Base-by-base conservation (phyloP, 2,113 vertebrate genomes). In the Haliaeetus leucogaster region DNA sequence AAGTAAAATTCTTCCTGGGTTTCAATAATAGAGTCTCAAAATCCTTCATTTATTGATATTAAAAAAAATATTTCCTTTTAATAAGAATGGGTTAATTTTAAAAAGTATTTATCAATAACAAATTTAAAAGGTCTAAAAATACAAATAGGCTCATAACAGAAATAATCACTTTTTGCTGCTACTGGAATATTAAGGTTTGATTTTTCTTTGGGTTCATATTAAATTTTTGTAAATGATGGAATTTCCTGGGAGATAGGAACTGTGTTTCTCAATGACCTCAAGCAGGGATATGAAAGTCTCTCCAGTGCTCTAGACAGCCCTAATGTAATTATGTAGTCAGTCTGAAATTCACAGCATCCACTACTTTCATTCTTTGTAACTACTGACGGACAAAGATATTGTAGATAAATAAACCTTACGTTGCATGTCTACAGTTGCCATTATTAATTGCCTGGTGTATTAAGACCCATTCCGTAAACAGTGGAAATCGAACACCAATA, bases 371-470 rank as follows among this genome's bases (percentile, higher is more conserved):
- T 85, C 43, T 87, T 87, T 43, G 1, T 61, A 23, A 23, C 32
- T 68, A 38, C 14, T 38, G 16, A 23, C 0, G 0, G n/a, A 56
- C 7, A 2, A 73, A 70, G 34, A 20, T 30, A 26, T 4, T 65
- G 14, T 18, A 73, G 50, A 40, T 61, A 61, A 81, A 19, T 42
- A 27, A n/a, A 11, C 3, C 21, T 52, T 68, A 38, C 0, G 3
- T 7, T 67, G 13, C 16, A 26, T 40, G 21, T 56, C 43, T 86
- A 30, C 16, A 48, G 16, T 38, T 70, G 38, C 11, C 21, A 13
- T 48, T 81, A 25, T 40, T 82, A 65, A 80, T 52, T 3, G 1
- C 12, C 3, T 65, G 10, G 4, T 83, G 6, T 20, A 70, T 55
- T 48, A 83, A 65, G 18, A 32, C 2, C 16, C 13, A 40, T 65